Percentiles rank a stretch among this genome's conserved stretches.
phyloP scores from a whole-genome alignment of 2,113 vertebrate species.

The Tiliqua scincoides region DNA sequence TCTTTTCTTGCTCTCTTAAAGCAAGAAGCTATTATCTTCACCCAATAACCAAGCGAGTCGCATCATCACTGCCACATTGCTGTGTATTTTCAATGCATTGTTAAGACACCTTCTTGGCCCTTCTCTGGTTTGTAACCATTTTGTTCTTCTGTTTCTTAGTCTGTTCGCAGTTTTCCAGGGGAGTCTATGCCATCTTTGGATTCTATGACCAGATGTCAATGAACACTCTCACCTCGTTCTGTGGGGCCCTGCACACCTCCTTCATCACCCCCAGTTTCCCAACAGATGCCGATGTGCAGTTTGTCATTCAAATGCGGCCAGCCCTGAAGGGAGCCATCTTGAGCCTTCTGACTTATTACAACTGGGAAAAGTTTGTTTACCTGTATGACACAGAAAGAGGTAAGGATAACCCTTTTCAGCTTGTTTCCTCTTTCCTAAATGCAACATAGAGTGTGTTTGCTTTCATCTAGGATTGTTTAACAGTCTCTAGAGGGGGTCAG shows the following conservation, averaged over 20 bases:
- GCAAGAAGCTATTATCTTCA: background rate
- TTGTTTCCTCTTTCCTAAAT: background rate
- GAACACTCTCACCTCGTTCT: slow-evolving; percentile 98
- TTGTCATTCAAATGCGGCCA: slow-evolving; percentile 98
- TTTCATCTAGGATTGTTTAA: background rate
- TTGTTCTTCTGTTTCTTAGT: slow-evolving; percentile 80
- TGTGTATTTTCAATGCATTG: background rate
- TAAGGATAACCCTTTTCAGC: slow-evolving; percentile 69
- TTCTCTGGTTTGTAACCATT: slow-evolving; percentile 47
- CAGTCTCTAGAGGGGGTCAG: background rate
- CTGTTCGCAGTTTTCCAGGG: slow-evolving; percentile 98
- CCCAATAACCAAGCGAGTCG: background rate
- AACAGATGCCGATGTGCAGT: slow-evolving; percentile 94
- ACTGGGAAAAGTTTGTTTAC: slow-evolving; percentile 98
- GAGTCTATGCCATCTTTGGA: slow-evolving; percentile 98
- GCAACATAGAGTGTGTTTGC: background rate
- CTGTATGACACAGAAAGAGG: slow-evolving; percentile 98
- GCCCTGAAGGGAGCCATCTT: slow-evolving; percentile 88
- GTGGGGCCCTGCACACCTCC: slow-evolving; percentile 95
- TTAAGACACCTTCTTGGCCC: background rate
- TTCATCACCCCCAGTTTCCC: slow-evolving; percentile 97
- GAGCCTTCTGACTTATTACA: slow-evolving; percentile 90
- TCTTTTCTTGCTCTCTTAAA: background rate
- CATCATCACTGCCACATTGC: background rate
- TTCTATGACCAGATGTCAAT: slow-evolving; percentile 99